Base-by-base conservation (phyloP, 2,113 vertebrate species). In the Oryzias woworae region DNA sequence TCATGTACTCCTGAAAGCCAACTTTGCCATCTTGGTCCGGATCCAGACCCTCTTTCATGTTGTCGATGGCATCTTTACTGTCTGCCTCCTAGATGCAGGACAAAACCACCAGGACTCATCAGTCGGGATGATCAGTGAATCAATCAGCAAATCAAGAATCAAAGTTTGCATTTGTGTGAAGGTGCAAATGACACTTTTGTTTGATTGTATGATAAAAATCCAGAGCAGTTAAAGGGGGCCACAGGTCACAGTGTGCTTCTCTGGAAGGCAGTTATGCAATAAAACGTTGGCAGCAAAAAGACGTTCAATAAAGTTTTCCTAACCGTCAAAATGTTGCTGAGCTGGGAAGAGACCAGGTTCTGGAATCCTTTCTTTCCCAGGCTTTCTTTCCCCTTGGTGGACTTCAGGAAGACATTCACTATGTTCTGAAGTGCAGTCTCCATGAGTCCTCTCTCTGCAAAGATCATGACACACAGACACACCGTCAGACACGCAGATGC, bases 1-100 rank as follows among this genome's bases (percentile, higher is more conserved):
- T 85, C 90, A 93, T 70, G 87, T 90, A 93, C 73, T 92, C 92
- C 66, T 88, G 72, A 52, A 93, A 93, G 66, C 83, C 77, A 15
- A 92, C 87, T 53, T 89, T 92, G 53, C 90, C 91, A 4, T 92
- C 91, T 0, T 90, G 51, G 74, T 93, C 58, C n/a, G 44, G 14
- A 26, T 92, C 92, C 52, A 92, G 83, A 0, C 43, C 77, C 53
- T 89, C n/a, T 15, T 74, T 64, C 91, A 93, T 92, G 14, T 82
- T 66, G 54, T 84, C 86, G 53, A 93, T 46, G 0, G 90, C 90
- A 1, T 90, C 82, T 13, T 80, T 83, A 80, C 78, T 90, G 7
- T 92, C 91, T 46, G 92, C 50, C 48, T 52, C 88, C 92, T 92
- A 66, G 18, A 51, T 48, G 26, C 47, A 28, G 50, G 49, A 20